phyloP scores from a whole-genome alignment of 2,888 invertebrate genomes.

The Deladenus siricidicola region DNA sequence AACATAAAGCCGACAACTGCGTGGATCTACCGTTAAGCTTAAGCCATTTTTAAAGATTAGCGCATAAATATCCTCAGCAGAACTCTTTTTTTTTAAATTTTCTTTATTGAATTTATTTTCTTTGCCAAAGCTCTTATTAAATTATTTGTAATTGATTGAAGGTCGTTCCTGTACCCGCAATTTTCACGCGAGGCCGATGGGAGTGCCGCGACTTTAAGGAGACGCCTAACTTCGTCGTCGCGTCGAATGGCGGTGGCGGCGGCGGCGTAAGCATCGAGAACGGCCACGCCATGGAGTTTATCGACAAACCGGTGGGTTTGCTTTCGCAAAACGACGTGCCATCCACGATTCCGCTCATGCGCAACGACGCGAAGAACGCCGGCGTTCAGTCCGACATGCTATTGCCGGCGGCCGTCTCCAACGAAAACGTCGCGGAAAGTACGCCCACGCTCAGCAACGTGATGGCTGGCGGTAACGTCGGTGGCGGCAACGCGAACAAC shows the following conservation, averaged over 20 bases:
- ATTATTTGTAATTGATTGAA: conserved; percentile 15
- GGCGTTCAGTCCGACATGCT: not conserved
- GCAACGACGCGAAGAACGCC: not conserved
- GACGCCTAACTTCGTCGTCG: not conserved
- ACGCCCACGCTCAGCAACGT: not conserved
- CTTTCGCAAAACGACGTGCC: not conserved
- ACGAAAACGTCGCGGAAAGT: not conserved
- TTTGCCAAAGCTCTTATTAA: too few relatives aligned
- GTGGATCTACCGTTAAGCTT: too few relatives aligned
- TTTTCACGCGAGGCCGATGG: conserved; percentile 48
- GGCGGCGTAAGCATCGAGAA: not conserved
- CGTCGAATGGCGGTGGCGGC: not conserved
- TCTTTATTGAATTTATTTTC: too few relatives aligned
- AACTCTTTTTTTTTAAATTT: conserved; percentile 4
- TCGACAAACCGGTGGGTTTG: not conserved
- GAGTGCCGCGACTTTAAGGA: conserved; percentile 36
- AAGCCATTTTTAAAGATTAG: too few relatives aligned
- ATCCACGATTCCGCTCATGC: not conserved
- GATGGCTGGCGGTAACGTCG: not conserved
- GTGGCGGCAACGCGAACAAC: not conserved
- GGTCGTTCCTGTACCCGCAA: conserved; percentile 48
- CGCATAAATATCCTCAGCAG: too few relatives aligned
- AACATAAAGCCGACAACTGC: too few relatives aligned
- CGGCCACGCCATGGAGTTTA: conserved; percentile 4
- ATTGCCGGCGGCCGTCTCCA: not conserved